Evolutionary conservation across 2,888 invertebrate species (phyloP).

Genomic region (Sphaerophoria taeniata): DNA sequence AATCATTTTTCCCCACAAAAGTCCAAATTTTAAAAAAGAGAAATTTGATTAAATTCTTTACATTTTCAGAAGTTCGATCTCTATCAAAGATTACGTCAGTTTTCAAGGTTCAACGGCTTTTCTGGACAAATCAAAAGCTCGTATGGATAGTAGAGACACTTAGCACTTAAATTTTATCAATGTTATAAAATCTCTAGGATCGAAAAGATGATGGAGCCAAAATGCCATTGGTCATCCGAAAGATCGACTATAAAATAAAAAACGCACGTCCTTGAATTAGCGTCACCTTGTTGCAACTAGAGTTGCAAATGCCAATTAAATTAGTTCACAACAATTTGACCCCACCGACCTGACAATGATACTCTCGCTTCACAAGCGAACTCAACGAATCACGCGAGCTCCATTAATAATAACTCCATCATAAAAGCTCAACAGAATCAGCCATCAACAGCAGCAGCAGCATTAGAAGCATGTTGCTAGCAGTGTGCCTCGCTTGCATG

Average conservation of each 20-base stretch:
- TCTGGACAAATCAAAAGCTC: too few relatives aligned
- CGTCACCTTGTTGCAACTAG: constrained; percentile 63
- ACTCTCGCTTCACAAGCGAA: constrained; percentile 45
- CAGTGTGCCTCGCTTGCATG: constrained; percentile 31
- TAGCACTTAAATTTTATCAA: neutral
- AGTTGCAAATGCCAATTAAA: constrained; percentile 73
- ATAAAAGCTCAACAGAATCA: constrained; percentile 18
- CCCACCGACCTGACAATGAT: constrained; percentile 57
- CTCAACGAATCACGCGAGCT: constrained; percentile 66
- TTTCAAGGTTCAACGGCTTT: too few relatives aligned
- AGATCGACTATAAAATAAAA: neutral
- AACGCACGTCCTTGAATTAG: constrained; percentile 55
- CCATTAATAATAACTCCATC: constrained; percentile 73
- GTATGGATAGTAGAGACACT: too few relatives aligned
- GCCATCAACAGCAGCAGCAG: constrained; percentile 35
- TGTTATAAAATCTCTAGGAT: neutral
- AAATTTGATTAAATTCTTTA: too few relatives aligned
- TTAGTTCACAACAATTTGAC: constrained; percentile 72
- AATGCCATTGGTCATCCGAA: neutral
- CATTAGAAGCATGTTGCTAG: constrained; percentile 15
- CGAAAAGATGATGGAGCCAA: constrained; percentile 9
- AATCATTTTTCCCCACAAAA: too few relatives aligned
- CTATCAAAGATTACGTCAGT: too few relatives aligned
- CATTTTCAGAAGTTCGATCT: too few relatives aligned
- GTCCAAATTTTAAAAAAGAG: too few relatives aligned